phyloP scores from a whole-genome alignment of 2,113 vertebrate species.

The Condylura cristata region DNA sequence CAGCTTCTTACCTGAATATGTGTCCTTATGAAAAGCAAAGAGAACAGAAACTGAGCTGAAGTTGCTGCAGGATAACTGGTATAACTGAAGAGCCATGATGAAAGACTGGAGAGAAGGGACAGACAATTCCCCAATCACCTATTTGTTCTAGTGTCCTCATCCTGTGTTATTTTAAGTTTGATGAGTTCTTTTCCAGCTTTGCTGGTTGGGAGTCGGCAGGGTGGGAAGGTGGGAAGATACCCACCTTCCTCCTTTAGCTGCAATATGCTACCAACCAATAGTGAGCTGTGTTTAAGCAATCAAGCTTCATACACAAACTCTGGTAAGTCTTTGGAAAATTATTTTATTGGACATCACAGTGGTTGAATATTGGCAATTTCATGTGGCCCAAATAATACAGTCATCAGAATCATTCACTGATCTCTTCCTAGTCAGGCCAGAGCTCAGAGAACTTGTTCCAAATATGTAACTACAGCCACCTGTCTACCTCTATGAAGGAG shows the following conservation, averaged over 20 bases:
- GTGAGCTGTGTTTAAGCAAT: background rate
- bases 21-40: background rate
- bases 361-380: background rate
- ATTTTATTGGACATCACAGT: background rate
- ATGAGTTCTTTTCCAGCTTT: background rate
- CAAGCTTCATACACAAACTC: background rate
- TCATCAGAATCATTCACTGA: background rate
- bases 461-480: background rate
- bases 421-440: background rate
- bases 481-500: background rate
- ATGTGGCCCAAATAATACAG: background rate
- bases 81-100: background rate
- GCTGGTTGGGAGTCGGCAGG: background rate
- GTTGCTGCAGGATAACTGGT: background rate
- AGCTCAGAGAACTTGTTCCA: background rate
- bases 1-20: background rate
- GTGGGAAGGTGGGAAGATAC: background rate
- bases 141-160: background rate
- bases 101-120: background rate
- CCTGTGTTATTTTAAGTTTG: background rate
- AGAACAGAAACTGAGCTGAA: background rate
- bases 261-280: background rate
- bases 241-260: background rate
- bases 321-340: background rate
- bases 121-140: background rate